Evolutionary conservation across 2,113 vertebrate genomes (phyloP), one percentile per base, ranked within the genome.

Genomic region (Callorhinus ursinus): DNA sequence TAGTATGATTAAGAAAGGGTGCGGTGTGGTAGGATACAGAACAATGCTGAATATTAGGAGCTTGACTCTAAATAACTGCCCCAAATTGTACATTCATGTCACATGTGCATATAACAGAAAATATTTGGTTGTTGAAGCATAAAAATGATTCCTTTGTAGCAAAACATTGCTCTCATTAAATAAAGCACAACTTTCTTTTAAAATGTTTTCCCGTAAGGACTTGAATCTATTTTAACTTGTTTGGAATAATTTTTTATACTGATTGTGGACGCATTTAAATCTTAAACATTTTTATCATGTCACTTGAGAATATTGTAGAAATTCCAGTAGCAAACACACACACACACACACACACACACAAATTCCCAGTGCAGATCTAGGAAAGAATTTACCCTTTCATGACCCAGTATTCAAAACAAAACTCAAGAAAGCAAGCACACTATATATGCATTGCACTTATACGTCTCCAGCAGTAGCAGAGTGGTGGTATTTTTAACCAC

Each of bases 1-100:
- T 61, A 98, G 93, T 95, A 95, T 97, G 98, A 98, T 98, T 98
- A 98, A 97, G 97, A 98, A 97, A 98, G 97, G 98, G 96, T 86
- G 61, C 31, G 1, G 90, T 95, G 93, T 96, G 97, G 95, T 95
- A 95, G 88, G 88, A 90, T 94, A 95, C 95, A 96, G 96, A 98
- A 95, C 97, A 96, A 97, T 90, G 83, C 85, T 53, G 97, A 95
- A 61, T 97, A 97, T 96, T 96, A 95, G 84, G 90, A 95, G 96
- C 92, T 84, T 71, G 74, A 98, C 95, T 98, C 90, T 96, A 96
- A 96, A 95, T 97, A 95, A 98, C 95, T 87, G 55, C 55, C 86
- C n/a, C 49, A 93, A 96, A 96, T 93, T 98, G 95, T 87, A 67
- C 94, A 93, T 97, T 96, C 95, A 81, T 31, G 22, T 94, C 91